These are phyloP conservation scores for Terebella lapidaria DNA, from an alignment of 2,888 invertebrate species.

Conservation along the genomic window DNA sequence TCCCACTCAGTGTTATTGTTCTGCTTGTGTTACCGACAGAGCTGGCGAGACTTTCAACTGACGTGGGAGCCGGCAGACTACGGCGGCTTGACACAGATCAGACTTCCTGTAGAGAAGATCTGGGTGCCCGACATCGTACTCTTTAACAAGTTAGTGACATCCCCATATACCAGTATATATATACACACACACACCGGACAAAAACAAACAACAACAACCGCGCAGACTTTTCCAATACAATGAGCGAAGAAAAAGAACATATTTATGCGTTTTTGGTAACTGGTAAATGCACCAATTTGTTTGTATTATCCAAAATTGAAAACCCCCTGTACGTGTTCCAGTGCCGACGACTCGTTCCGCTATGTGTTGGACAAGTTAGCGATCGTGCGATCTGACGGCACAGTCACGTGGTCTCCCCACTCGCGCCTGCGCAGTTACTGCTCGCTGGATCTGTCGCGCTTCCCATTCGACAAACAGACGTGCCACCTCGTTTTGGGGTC, in stretches of 20 bases:
- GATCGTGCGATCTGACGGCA: conserved; percentile 10
- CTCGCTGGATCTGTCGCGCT: conserved; percentile 12
- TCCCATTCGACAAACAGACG: conserved; percentile 19
- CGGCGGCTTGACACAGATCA: conserved; percentile 21
- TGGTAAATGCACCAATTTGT: no score
- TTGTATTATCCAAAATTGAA: no score
- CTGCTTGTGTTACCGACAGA: conserved; percentile 15
- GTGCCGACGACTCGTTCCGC: conserved; percentile 8
- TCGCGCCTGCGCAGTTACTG: conserved; percentile 11
- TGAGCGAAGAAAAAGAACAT: no score
- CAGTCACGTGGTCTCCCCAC: conserved; percentile 17
- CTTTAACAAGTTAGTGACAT: conserved; percentile 26
- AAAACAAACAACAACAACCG: no score
- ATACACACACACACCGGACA: neutral
- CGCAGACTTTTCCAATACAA: no score
- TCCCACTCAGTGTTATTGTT: neutral
- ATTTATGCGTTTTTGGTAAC: no score
- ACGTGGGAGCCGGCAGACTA: conserved; percentile 26
- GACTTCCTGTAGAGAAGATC: conserved; percentile 25
- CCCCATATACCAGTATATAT: no score
- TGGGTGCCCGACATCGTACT: conserved; percentile 32
- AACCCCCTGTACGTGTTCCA: no score
- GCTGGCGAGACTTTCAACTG: conserved; percentile 27
- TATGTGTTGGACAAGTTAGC: conserved; percentile 13
- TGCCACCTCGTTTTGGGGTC: conserved; percentile 18